A percentile compares a stretch with the other conserved stretches of the same genome.
phyloP scores from a whole-genome alignment of 2,888 invertebrate species.

The Platycnemis pennipes region DNA sequence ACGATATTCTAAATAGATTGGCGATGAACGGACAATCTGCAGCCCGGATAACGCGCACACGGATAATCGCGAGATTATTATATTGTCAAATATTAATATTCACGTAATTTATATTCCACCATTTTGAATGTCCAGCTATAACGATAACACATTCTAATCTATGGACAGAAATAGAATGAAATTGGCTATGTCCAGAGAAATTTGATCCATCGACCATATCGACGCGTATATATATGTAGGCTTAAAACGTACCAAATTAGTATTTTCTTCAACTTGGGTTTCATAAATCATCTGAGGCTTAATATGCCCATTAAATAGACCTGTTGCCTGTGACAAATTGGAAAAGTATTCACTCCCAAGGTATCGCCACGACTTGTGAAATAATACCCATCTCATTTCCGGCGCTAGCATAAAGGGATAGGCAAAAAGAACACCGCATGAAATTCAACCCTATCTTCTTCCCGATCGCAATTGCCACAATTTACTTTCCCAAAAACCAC shows the following conservation, averaged over 20 bases:
- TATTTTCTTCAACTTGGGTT: neutral
- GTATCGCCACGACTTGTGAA: neutral
- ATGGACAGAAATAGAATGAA: too few species aligned
- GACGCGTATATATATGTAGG: neutral
- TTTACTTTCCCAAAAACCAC: slow-evolving; percentile 3
- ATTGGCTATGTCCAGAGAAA: too few species aligned
- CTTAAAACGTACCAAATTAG: neutral
- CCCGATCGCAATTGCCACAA: neutral
- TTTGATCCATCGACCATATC: too few species aligned
- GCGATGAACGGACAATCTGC: too few species aligned
- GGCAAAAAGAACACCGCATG: neutral
- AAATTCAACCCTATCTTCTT: neutral
- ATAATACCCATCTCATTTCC: neutral
- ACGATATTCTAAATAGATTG: too few species aligned
- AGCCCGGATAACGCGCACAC: too few species aligned
- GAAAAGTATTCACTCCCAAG: neutral
- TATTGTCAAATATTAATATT: too few species aligned
- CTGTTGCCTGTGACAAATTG: neutral
- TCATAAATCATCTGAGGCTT: neutral
- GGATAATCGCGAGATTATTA: too few species aligned
- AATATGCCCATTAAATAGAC: neutral
- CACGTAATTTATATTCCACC: too few species aligned
- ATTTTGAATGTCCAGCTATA: too few species aligned
- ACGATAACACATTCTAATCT: too few species aligned
- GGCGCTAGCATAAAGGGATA: neutral